These are phyloP conservation scores for Tetraodon nigroviridis DNA, from an alignment of 2,113 vertebrate genomes.

Conservation along the genomic window DNA sequence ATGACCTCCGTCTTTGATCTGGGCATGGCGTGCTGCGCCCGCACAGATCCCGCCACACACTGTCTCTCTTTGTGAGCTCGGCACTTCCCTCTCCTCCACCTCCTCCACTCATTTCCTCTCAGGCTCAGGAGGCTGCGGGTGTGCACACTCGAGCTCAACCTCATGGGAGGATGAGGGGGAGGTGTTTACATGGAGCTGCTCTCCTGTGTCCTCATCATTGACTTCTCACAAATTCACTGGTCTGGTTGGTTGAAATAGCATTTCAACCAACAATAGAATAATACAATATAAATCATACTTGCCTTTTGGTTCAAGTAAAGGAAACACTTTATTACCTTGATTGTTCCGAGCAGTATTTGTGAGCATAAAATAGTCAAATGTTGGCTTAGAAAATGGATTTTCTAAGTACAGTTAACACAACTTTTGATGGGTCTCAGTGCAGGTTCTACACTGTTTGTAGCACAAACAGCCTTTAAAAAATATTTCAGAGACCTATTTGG, in stretches of 20 bases:
- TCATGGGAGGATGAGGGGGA: conserved; percentile 56
- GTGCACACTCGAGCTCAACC: conserved; percentile 50
- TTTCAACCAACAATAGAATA: conserved; percentile 13
- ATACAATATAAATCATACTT: background rate
- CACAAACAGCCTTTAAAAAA: too few relatives aligned
- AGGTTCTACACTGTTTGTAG: too few relatives aligned
- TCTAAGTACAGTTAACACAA: too few relatives aligned
- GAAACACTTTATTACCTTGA: background rate
- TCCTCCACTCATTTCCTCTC: conserved; percentile 70
- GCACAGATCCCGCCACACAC: conserved; percentile 59
- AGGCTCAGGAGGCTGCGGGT: conserved; percentile 57
- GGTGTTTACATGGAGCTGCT: conserved; percentile 73
- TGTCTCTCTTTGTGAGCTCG: conserved; percentile 51
- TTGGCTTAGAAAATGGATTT: background rate
- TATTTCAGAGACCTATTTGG: conserved; percentile 1
- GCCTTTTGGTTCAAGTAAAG: background rate
- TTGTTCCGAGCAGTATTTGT: background rate
- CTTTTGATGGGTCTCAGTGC: too few relatives aligned
- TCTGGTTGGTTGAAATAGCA: conserved; percentile 2
- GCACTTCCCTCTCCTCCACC: conserved; percentile 49
- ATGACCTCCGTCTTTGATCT: conserved; percentile 61
- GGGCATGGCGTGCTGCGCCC: conserved; percentile 33
- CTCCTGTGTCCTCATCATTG: conserved; percentile 65
- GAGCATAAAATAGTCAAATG: background rate
- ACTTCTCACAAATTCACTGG: conserved; percentile 44